These are phyloP conservation scores for Naso thynnoides DNA, from an alignment of 2,797 vertebrate species.

Conservation along the genomic window DNA sequence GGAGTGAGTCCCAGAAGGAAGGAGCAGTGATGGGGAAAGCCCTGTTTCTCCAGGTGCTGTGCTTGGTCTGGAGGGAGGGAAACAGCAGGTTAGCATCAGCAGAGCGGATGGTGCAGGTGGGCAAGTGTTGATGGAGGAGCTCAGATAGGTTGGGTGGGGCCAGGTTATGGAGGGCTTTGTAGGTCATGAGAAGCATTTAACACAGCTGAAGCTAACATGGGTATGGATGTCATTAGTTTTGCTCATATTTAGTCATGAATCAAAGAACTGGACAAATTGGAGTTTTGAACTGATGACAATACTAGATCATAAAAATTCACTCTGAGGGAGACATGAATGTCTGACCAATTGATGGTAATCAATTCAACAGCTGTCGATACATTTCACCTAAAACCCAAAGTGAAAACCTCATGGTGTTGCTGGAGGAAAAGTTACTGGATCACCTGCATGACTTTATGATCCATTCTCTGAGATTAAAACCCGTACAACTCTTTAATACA, in stretches of 20 bases:
- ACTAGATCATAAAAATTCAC: background rate
- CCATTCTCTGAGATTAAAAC: background rate
- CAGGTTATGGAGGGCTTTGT: no score
- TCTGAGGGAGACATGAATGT: background rate
- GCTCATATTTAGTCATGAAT: background rate
- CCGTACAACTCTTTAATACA: background rate
- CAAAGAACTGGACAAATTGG: background rate
- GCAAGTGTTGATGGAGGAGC: no score
- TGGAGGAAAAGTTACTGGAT: background rate
- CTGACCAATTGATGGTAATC: background rate
- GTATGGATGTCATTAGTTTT: background rate
- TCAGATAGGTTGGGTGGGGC: no score
- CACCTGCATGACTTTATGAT: no score
- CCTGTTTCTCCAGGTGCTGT: no score
- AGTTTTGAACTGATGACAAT: background rate
- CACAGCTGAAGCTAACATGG: no score
- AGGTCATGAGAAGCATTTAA: no score
- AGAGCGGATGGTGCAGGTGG: no score
- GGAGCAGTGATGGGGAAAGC: no score
- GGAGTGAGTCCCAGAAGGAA: no score
- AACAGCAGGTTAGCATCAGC: no score
- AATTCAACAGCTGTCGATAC: background rate
- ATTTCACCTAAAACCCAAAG: background rate
- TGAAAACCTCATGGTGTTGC: background rate
- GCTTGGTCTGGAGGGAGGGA: no score